These are phyloP conservation scores for Hozukius guyotensis DNA, from an alignment of 2,797 vertebrate genomes.

Conservation along the genomic window DNA sequence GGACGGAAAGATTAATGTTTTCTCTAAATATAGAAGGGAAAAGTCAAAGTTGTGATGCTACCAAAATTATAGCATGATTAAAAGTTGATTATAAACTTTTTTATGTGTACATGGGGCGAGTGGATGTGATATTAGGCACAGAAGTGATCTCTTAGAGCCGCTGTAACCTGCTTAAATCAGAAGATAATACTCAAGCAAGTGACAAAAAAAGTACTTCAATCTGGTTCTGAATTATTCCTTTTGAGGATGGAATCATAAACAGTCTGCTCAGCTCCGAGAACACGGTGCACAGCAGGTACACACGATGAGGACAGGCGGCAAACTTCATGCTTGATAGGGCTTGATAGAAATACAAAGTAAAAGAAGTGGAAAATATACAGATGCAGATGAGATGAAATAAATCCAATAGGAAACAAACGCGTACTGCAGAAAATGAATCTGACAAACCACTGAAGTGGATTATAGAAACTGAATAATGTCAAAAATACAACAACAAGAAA, in stretches of 20 bases:
- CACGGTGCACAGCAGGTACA: neutral
- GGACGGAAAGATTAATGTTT: neutral
- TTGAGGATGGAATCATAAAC: neutral
- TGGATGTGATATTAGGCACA: neutral
- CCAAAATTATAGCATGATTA: neutral
- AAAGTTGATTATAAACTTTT: neutral
- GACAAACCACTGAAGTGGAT: constrained; percentile 7
- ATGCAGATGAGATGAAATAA: constrained; percentile 17
- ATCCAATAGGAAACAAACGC: neutral
- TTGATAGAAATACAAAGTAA: constrained; percentile 26
- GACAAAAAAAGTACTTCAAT: neutral
- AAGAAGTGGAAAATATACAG: neutral
- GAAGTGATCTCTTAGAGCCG: neutral
- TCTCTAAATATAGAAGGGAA: neutral
- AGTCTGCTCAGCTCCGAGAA: neutral
- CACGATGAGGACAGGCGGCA: neutral
- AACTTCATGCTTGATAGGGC: constrained; percentile 11
- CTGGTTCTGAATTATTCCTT: constrained; percentile 5
- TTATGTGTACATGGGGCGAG: no score
- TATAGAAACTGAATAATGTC: neutral
- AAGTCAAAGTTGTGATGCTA: neutral
- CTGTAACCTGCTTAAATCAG: neutral
- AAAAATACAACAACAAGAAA: neutral
- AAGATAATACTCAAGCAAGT: neutral
- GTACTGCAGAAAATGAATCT: neutral